These are phyloP conservation scores for Rachycentron canadum DNA, from an alignment of 2,797 vertebrate genomes.

Conservation along the genomic window DNA sequence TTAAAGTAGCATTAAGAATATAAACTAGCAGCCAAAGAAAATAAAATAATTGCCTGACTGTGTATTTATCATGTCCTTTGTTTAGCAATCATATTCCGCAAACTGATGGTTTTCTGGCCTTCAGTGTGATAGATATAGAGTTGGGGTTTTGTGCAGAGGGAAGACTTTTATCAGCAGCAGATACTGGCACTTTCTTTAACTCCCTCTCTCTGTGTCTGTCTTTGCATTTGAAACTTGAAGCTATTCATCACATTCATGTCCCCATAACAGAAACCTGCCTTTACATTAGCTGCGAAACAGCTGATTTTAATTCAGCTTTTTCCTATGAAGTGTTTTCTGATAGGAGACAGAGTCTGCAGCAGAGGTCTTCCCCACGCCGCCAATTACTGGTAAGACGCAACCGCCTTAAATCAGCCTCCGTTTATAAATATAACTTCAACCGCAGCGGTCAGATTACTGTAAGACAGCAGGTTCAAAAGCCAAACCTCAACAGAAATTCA, in stretches of 20 bases:
- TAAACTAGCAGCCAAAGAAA: conserved; percentile 80
- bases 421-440: conserved; percentile 79
- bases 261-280: conserved; percentile 79
- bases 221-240: conserved; percentile 57
- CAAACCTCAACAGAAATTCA: conserved; percentile 67
- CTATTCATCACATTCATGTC: conserved; percentile 57
- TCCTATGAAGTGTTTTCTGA: conserved; percentile 83
- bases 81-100: conserved; percentile 70
- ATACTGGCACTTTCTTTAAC: conserved; percentile 72
- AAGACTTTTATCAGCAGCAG: conserved; percentile 78
- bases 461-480: conserved; percentile 74
- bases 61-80: conserved; percentile 78
- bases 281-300: conserved; percentile 86
- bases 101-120: conserved; percentile 68
- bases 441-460: conserved; percentile 74
- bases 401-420: conserved; percentile 82
- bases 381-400: conserved; percentile 83
- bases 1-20: conserved; percentile 80
- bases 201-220: conserved; percentile 12
- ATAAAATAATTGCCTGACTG: conserved; percentile 80
- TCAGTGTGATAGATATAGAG: conserved; percentile 64
- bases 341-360: conserved; percentile 68
- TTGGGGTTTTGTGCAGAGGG: conserved; percentile 50
- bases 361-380: conserved; percentile 75
- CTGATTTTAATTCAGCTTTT: conserved; percentile 88